Percentiles rank a stretch among this genome's conserved stretches.
phyloP scores from a whole-genome alignment of 2,888 invertebrate species.

The Blastobasis adustella region DNA sequence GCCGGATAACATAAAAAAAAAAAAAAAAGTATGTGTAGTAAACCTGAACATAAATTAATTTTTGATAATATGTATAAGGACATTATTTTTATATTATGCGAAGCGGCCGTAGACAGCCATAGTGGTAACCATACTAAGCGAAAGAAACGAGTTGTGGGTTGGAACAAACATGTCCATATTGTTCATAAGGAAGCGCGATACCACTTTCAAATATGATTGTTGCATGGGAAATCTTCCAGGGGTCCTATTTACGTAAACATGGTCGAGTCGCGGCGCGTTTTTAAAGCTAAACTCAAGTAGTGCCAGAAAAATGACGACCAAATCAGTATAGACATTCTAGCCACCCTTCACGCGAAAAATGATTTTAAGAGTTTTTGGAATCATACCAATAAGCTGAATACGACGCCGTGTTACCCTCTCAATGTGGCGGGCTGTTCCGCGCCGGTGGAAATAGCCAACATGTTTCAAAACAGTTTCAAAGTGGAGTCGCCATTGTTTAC shows the following conservation, averaged over 20 bases:
- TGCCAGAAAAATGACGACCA: conserved; percentile 5
- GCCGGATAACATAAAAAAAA: no score
- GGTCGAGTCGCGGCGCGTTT: conserved; percentile 12
- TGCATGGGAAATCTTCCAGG: not conserved
- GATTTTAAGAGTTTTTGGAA: conserved; percentile 11
- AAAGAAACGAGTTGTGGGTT: not conserved
- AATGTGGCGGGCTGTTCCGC: conserved; percentile 6
- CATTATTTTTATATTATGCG: conserved; percentile 2
- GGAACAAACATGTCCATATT: conserved; percentile 5
- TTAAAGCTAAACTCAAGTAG: conserved; percentile 12
- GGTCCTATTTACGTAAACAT: not conserved
- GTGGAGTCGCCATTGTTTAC: not conserved
- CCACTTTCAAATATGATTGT: not conserved
- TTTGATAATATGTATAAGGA: conserved; percentile 9
- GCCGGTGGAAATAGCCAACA: conserved; percentile 3
- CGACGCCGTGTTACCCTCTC: conserved; percentile 2
- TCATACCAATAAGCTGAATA: conserved; percentile 8
- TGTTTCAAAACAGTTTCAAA: conserved; percentile 4
- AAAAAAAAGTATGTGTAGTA: no score
- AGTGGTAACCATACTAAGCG: not conserved
- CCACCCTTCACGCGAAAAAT: conserved; percentile 2
- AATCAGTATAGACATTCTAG: conserved; percentile 6
- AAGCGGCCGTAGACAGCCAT: not conserved
- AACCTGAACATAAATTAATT: not conserved
- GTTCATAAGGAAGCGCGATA: not conserved